Evolutionary conservation across 2,797 vertebrate species (phyloP).

Genomic region (Acrossocheilus fasciatus): DNA sequence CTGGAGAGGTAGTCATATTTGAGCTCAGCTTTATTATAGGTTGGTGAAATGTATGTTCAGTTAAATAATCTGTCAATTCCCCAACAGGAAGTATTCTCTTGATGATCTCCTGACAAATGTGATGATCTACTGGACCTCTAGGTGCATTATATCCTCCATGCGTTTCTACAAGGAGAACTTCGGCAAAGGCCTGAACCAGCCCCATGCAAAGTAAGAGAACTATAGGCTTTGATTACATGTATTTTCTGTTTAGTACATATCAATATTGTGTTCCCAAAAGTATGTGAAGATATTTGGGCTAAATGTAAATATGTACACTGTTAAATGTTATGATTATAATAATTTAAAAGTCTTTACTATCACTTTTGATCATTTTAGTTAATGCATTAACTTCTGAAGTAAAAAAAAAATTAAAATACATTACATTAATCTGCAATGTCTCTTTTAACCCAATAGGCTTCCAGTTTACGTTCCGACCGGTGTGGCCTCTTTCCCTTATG

Average conservation of each 20-base stretch:
- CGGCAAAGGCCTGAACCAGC: constrained; percentile 61
- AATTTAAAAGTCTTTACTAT: no score
- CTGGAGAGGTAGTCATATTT: constrained; percentile 77
- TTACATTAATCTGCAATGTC: not conserved
- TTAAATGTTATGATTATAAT: not conserved
- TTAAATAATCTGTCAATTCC: not conserved
- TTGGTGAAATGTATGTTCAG: not conserved
- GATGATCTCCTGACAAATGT: constrained; percentile 89
- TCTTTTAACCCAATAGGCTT: constrained; percentile 69
- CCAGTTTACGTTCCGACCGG: constrained; percentile 79
- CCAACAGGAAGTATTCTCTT: constrained; percentile 85
- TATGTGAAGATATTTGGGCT: not conserved
- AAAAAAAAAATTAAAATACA: no score
- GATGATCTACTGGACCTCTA: constrained; percentile 92
- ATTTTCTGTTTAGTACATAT: not conserved
- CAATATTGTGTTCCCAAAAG: not conserved
- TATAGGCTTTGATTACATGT: not conserved
- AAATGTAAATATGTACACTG: not conserved
- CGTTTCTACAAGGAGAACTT: constrained; percentile 91
- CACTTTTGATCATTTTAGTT: no score
- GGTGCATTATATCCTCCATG: constrained; percentile 88
- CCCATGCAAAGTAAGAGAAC: constrained; percentile 70
- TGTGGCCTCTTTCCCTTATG: constrained; percentile 84
- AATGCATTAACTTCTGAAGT: no score
- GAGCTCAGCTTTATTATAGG: not conserved